A percentile compares a stretch with the other conserved stretches of the same genome.
Evolutionary conservation across 2,797 vertebrate species (phyloP).

Genomic region (Remorina albescens): DNA sequence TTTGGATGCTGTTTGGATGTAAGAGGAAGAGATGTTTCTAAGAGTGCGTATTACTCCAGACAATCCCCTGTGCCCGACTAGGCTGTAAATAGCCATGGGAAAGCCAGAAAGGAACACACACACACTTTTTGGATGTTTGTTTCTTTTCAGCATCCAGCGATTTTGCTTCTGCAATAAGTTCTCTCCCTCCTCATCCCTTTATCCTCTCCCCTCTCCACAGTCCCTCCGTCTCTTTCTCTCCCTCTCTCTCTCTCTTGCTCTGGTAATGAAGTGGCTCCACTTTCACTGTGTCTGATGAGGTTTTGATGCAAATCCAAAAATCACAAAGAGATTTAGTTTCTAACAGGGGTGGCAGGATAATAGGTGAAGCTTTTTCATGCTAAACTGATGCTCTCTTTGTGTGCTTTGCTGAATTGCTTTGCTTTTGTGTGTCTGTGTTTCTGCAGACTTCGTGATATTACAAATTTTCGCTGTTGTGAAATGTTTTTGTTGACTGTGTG

Average conservation of each 20-base stretch:
- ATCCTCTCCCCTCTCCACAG: not conserved
- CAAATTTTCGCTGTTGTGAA: slow-evolving; percentile 3
- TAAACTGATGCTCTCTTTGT: slow-evolving; percentile 26
- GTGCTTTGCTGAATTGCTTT: slow-evolving; percentile 35
- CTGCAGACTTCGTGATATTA: slow-evolving; percentile 13
- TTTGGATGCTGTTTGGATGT: slow-evolving; percentile 23
- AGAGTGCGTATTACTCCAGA: slow-evolving; percentile 49
- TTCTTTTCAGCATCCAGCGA: not conserved
- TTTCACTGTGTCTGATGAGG: slow-evolving; percentile 20
- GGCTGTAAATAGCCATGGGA: slow-evolving; percentile 77
- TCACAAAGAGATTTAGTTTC: slow-evolving; percentile 32
- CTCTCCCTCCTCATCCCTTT: not conserved
- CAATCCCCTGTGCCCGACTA: slow-evolving; percentile 62
- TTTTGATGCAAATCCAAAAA: slow-evolving; percentile 24
- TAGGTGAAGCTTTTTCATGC: not conserved
- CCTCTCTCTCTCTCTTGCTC: slow-evolving; percentile 2
- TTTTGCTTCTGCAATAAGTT: not conserved
- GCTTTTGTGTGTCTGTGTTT: not conserved
- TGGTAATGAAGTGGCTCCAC: slow-evolving; percentile 32
- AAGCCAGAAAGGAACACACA: slow-evolving; percentile 44
- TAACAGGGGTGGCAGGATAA: slow-evolving; percentile 4
- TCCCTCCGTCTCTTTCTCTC: not conserved
- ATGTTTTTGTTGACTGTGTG: too few species aligned
- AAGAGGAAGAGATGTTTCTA: slow-evolving; percentile 19
- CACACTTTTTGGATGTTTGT: not conserved